Evolutionary conservation across 2,113 vertebrate genomes (phyloP).

Genomic region (Notarius lentiginosus): DNA sequence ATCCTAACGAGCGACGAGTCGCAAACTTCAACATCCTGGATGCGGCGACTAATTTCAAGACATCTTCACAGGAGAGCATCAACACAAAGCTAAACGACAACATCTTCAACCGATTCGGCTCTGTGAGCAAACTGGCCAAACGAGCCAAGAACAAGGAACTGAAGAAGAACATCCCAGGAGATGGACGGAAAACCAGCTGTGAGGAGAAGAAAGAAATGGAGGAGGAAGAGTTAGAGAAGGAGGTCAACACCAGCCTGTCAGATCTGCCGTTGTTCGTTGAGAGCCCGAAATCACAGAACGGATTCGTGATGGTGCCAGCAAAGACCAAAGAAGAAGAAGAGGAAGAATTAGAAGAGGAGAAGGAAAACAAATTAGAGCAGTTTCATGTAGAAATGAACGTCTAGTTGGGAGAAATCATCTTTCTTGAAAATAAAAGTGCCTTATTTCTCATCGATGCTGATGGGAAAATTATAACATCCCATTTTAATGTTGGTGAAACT

Average conservation of each 20-base stretch:
- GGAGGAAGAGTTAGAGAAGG: conserved; percentile 82
- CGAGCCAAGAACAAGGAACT: conserved; percentile 84
- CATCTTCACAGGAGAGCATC: conserved; percentile 93
- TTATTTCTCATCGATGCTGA: conserved; percentile 55
- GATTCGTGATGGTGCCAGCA: conserved; percentile 69
- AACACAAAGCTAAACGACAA: conserved; percentile 92
- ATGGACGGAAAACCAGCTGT: conserved; percentile 80
- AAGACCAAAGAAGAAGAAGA: conserved; percentile 85
- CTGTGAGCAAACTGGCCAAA: conserved; percentile 81
- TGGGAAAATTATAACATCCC: conserved; percentile 24
- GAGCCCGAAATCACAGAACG: conserved; percentile 78
- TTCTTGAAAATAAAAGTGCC: conserved; percentile 66
- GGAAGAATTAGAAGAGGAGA: conserved; percentile 50
- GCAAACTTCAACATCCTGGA: conserved; percentile 84
- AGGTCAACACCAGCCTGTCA: conserved; percentile 82
- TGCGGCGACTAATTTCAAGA: conserved; percentile 82
- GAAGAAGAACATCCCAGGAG: conserved; percentile 86
- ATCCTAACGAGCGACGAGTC: conserved; percentile 78
- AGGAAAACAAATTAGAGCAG: conserved; percentile 70
- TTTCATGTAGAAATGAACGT: conserved; percentile 63
- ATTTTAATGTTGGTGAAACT: conserved; percentile 55
- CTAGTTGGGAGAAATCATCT: conserved; percentile 44
- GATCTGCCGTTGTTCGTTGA: conserved; percentile 80
- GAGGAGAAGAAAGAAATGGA: conserved; percentile 63
- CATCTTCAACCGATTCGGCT: conserved; percentile 90